Evolutionary conservation across 1,140 invertebrate genomes (phyloP).

Genomic region (Apis florea): DNA sequence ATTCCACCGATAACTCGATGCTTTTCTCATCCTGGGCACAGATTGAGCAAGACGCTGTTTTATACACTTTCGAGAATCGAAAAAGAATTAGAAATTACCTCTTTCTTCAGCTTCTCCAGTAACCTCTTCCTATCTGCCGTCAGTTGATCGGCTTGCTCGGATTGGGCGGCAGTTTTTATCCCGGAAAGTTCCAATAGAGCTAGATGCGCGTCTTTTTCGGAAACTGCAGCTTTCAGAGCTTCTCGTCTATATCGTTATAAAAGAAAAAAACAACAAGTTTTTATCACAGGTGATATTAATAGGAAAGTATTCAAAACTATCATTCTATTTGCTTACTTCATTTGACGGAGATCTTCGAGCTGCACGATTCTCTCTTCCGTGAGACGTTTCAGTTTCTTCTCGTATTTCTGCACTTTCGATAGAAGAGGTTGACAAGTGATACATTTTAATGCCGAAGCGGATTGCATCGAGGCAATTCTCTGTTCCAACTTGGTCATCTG

Average conservation of each 20-base stretch:
- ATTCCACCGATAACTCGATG: conserved; percentile 68
- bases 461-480: conserved; percentile 85
- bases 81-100: conserved; percentile 80
- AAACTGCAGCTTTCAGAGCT: conserved; percentile 89
- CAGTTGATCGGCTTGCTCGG: conserved; percentile 84
- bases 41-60: too few species aligned
- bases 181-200: conserved; percentile 90
- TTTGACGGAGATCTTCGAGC: conserved; percentile 87
- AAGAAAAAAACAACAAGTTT: conserved; percentile 29
- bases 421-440: conserved; percentile 84
- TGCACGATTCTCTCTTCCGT: conserved; percentile 84
- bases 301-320: background rate
- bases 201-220: conserved; percentile 92
- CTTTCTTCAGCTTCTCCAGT: conserved; percentile 85
- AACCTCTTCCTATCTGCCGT: conserved; percentile 83
- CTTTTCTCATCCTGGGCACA: conserved; percentile 69
- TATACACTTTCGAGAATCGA: rapidly evolving
- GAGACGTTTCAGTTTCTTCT: conserved; percentile 81
- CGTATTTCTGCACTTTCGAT: conserved; percentile 82
- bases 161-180: conserved; percentile 84
- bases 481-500: conserved; percentile 88
- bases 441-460: conserved; percentile 84
- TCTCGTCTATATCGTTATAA: conserved; percentile 90
- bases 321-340: conserved; percentile 85
- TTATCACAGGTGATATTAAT: too few species aligned